Conservation (phyloP, 2,113 vertebrate species). For the Macrotus californicus region DNA sequence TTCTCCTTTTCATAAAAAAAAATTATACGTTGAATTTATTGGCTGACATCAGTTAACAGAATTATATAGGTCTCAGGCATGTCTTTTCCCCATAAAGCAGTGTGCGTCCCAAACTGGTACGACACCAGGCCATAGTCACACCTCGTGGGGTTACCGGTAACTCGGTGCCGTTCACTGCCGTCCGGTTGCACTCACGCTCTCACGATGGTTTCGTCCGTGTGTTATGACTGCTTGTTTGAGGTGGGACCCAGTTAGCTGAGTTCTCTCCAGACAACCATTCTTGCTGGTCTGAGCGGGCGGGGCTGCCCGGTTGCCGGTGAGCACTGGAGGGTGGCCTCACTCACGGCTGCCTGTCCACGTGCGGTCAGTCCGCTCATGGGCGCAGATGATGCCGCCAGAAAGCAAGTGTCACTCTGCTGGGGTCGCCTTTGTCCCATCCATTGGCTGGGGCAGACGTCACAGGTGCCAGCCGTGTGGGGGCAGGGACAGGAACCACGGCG, state of each 20-base stretch:
- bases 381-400: background rate
- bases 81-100: background rate
- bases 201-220: background rate
- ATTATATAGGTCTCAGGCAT: too few species aligned
- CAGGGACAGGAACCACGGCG: accelerated
- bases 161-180: background rate
- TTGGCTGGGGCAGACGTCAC: background rate
- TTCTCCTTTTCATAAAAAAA: too few species aligned
- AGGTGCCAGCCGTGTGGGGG: background rate
- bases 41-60: too few species aligned
- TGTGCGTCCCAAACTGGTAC: background rate
- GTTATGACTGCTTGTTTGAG: background rate
- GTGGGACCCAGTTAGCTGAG: background rate
- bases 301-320: background rate
- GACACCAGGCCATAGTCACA: background rate
- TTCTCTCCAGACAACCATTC: background rate
- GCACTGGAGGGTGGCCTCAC: background rate
- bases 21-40: too few species aligned
- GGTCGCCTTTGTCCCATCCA: background rate
- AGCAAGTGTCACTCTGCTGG: background rate
- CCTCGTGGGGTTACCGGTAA: background rate
- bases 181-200: background rate
- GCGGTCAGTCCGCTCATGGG: too few species aligned
- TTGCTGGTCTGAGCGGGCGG: background rate
- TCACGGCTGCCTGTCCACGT: background rate